Conservation (phyloP, 2,797 vertebrate genomes). For the Siniperca undulata region DNA sequence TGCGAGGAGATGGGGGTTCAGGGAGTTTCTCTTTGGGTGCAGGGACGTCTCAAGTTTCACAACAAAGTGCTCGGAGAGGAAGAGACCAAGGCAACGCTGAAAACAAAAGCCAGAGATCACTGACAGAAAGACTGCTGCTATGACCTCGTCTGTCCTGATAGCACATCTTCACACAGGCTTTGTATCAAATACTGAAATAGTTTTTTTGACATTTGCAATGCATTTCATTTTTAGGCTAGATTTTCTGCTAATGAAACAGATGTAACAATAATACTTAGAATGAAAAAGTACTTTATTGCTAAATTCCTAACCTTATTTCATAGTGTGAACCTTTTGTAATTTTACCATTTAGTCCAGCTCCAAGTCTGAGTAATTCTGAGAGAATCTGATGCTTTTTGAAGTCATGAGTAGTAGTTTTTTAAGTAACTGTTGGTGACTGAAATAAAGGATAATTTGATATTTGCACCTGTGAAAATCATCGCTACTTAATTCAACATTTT, state of each 20-base stretch:
- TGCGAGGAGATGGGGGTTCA: neutral
- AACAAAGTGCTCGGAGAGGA: slow-evolving; percentile 40
- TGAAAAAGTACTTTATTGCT: no score
- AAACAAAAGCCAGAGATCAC: slow-evolving; percentile 30
- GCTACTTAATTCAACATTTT: no score
- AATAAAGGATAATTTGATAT: no score
- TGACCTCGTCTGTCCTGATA: slow-evolving; percentile 7
- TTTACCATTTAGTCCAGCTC: no score
- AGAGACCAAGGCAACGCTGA: slow-evolving; percentile 14
- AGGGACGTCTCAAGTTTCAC: slow-evolving; percentile 56
- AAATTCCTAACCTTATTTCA: no score
- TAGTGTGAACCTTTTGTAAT: no score
- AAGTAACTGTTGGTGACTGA: no score
- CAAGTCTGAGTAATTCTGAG: no score
- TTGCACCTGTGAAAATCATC: no score
- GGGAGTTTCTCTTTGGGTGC: slow-evolving; percentile 49
- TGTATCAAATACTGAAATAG: slow-evolving; percentile 4
- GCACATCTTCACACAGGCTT: neutral
- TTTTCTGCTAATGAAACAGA: neutral
- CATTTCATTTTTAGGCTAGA: neutral
- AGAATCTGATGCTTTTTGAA: no score
- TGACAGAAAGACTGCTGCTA: neutral
- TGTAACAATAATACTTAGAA: no score
- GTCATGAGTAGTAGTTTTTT: no score
- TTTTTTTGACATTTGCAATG: neutral